Evolutionary conservation across 2,797 vertebrate species (phyloP).

Genomic region (Neostethus bicornis): DNA sequence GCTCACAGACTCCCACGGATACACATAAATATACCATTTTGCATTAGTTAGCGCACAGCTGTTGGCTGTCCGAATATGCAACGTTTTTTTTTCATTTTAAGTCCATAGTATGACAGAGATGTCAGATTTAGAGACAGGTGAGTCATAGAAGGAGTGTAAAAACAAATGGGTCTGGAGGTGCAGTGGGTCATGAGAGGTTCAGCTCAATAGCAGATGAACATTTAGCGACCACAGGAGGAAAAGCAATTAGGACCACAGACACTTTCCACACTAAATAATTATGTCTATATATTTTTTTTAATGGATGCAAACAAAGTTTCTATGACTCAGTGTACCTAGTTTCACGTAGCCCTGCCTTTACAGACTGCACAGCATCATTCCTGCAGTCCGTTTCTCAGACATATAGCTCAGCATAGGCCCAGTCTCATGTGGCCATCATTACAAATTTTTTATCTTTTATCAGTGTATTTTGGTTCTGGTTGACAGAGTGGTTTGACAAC

Average conservation of each 20-base stretch:
- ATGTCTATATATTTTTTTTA: neutral
- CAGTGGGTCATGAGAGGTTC: conserved; percentile 13
- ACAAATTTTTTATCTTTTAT: conserved; percentile 38
- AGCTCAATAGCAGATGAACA: neutral
- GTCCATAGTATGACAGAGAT: conserved; percentile 12
- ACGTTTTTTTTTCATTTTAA: conserved; percentile 19
- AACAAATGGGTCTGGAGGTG: neutral
- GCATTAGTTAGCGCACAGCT: conserved; percentile 34
- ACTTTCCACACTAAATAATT: neutral
- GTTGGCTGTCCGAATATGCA: conserved; percentile 28
- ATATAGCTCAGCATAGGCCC: conserved; percentile 26
- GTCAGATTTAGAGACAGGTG: conserved; percentile 3
- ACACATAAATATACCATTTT: conserved; percentile 33
- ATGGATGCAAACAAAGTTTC: conserved; percentile 10
- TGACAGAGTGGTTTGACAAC: conserved; percentile 1
- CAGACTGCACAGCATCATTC: conserved; percentile 11
- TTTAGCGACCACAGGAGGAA: neutral
- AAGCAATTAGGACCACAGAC: neutral
- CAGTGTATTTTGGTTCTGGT: conserved; percentile 25
- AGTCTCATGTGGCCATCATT: conserved; percentile 35
- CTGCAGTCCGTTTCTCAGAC: conserved; percentile 37
- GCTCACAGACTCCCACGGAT: conserved; percentile 17
- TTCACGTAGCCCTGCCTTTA: conserved; percentile 16
- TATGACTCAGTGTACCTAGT: neutral
- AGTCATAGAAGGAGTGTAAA: conserved; percentile 18